Base-by-base conservation (phyloP, 2,797 vertebrate species). In the Adelosebastes latens region DNA sequence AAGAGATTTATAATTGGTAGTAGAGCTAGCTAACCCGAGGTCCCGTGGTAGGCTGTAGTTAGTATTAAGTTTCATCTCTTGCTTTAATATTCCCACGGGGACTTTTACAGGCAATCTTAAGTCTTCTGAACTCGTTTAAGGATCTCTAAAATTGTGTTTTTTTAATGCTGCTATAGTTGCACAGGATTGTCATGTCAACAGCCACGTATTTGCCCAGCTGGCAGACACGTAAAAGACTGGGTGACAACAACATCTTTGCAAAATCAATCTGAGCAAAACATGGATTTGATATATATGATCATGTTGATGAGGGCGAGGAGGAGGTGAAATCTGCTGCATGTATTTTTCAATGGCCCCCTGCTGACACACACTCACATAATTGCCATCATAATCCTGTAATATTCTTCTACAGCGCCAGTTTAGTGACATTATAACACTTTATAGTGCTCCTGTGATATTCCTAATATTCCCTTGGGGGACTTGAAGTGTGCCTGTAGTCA, bases 161-260 rank as follows among this genome's bases (percentile, higher is more conserved):
- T 52, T 16, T 22, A n/a, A 11, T n/a, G 63, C 58, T 52, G 49
- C 39, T 34, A 8, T 20, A 8, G 34, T 20, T 72, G 76, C 61
- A 55, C 39, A 25, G 68, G 69, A 31, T 62, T 75, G 86, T 83
- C 55, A 67, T 75, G 86, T 85, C 60, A 67, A 20, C 77, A 49
- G 53, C 61, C 29, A 32, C 16, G 56, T 71, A 36, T 55, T 16
- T 56, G n/a, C 55, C 58, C 78, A 82, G 55, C 72, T 79, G 79
- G 74, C 59, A 77, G 22, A 49, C 22, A 32, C 6, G 24, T 22
- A 8, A 2, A 27, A 22, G 61, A n/a, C n/a, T 59, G 75, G 58
- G 31, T 22, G 18, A 20, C 16, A 66, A 39, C n/a, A 39, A 22
- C n/a, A n/a, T 42, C 13, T 59, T 24, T 67, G 65, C 36, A 56